These are phyloP conservation scores for Poeciliopsis infans DNA, from an alignment of 2,797 vertebrate genomes.

Conservation along the genomic window DNA sequence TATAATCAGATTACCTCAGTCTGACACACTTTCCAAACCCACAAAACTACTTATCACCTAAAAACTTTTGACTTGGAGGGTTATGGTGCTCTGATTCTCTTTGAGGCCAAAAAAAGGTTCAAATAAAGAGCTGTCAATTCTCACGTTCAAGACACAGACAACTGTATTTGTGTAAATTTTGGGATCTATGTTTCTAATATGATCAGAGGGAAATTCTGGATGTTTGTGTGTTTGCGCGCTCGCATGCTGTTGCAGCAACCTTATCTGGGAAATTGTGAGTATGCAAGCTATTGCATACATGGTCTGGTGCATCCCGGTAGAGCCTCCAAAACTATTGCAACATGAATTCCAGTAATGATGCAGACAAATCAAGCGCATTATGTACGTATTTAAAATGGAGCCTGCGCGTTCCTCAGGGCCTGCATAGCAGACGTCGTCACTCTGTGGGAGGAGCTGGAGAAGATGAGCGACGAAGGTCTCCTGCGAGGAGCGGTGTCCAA, in stretches of 20 bases:
- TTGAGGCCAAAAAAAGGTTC: background rate
- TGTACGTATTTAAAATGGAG: background rate
- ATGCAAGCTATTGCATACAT: background rate
- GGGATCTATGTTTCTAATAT: too few species aligned
- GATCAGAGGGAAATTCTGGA: background rate
- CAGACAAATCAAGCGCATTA: background rate
- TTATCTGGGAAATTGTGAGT: background rate
- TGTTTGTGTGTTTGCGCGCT: background rate
- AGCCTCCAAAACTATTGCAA: background rate
- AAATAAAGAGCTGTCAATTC: background rate
- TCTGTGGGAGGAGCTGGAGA: slow-evolving; percentile 87
- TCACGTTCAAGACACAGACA: background rate
- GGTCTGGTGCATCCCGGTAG: background rate
- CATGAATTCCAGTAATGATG: background rate
- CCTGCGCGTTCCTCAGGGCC: slow-evolving; percentile 77
- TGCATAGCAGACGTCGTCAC: slow-evolving; percentile 84
- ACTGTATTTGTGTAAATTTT: background rate
- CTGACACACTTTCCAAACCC: background rate
- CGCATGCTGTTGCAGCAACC: background rate
- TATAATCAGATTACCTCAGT: background rate
- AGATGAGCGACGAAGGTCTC: slow-evolving; percentile 67
- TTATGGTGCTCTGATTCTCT: background rate
- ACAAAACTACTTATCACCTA: background rate
- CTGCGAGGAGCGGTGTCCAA: slow-evolving; percentile 82
- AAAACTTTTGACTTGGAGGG: background rate